Evolutionary conservation across 2,113 vertebrate genomes (phyloP).

Genomic region (Archilochus colubris): DNA sequence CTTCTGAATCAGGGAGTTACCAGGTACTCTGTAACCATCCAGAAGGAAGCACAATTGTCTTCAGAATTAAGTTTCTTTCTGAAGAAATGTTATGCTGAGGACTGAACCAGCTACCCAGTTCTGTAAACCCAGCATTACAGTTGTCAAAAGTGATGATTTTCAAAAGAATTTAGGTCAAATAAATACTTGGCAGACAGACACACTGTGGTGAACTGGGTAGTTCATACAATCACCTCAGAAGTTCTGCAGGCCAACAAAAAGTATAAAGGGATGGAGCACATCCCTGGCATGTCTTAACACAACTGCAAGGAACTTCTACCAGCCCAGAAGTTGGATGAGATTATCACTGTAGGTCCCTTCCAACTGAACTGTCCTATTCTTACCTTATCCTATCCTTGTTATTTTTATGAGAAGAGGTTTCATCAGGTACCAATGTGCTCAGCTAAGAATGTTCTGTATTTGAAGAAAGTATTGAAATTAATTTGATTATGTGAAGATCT

Average conservation of each 20-base stretch:
- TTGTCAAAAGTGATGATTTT: conserved; percentile 19
- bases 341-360: neutral
- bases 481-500: neutral
- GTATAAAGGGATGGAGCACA: neutral
- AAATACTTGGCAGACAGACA: conserved; percentile 10
- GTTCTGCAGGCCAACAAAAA: neutral
- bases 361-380: neutral
- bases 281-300: neutral
- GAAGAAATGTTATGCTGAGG: neutral
- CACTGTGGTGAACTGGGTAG: neutral
- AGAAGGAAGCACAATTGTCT: neutral
- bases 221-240: neutral
- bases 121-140: neutral
- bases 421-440: neutral
- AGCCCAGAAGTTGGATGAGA: neutral
- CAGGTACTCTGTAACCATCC: neutral
- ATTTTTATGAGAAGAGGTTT: neutral
- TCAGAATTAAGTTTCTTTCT: neutral
- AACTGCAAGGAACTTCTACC: neutral
- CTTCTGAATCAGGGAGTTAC: neutral
- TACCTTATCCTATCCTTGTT: neutral
- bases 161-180: conserved; percentile 49
- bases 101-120: neutral
- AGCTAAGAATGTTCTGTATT: neutral
- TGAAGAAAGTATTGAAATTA: neutral